These are phyloP conservation scores for Griposia aprilina DNA, from an alignment of 2,888 invertebrate species.

Conservation along the genomic window DNA sequence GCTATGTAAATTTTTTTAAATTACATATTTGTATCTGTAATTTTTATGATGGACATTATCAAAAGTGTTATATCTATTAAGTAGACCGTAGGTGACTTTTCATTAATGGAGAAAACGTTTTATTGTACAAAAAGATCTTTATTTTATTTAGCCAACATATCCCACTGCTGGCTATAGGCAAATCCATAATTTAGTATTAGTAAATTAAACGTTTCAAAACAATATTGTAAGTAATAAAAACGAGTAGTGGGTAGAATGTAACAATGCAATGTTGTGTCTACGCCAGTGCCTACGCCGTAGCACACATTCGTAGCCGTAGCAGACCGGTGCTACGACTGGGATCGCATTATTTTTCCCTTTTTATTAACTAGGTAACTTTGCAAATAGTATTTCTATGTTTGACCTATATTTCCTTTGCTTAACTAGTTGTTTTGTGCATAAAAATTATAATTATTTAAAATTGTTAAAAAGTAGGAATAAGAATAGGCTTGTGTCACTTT, in stretches of 20 bases:
- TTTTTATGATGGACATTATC: no score
- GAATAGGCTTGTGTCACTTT: not conserved
- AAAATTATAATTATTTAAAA: not conserved
- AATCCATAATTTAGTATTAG: not conserved
- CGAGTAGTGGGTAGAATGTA: not conserved
- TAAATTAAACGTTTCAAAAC: no score
- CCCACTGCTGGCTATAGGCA: not conserved
- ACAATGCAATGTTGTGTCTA: constrained; percentile 9
- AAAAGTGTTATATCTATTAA: no score
- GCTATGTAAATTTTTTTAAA: no score
- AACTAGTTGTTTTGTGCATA: not conserved
- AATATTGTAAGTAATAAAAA: not conserved
- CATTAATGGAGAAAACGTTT: not conserved
- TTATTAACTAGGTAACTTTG: not conserved
- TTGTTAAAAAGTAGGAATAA: no score
- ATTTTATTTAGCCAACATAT: not conserved
- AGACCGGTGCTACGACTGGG: constrained; percentile 24
- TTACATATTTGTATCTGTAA: no score
- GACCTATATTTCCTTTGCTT: not conserved
- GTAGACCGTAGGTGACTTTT: no score
- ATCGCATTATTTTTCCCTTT: constrained; percentile 1
- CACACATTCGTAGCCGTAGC: constrained; percentile 37
- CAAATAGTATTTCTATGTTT: constrained; percentile 5
- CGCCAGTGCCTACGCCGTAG: constrained; percentile 49
- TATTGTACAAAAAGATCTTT: no score